Evolutionary conservation across 2,888 invertebrate genomes (phyloP), one percentile per base, ranked within the genome.

Genomic region (Dione vanillae): DNA sequence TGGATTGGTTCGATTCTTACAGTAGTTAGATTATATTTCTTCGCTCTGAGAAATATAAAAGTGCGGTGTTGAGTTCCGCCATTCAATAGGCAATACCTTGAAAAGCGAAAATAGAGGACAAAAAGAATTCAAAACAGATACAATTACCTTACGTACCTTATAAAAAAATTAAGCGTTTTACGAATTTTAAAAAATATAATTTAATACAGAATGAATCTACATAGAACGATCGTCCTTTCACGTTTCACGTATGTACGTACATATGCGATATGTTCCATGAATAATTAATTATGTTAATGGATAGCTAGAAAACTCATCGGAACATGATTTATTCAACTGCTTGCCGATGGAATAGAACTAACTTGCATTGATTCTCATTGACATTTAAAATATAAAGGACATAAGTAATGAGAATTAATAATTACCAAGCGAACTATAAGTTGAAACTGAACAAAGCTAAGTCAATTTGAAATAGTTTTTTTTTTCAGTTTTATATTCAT

Each of bases 261-360:
- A 65, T 72, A 72, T 67, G 61, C 65, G 27, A 72, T 74, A 67
- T 74, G 67, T 58, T 59, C 54, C 3, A 56, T 70, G 62, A 72
- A 72, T 74, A 74, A 70, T 70, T 74, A 74, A 70, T 67, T 62
- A 74, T 74, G 49, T 47, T 74, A 74, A 72, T 72, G 49, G 65
- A 59, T 67, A 71, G 59, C 72, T 74, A 71, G 71, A 67, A 67
- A 70, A 72, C 69, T 72, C 69, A 72, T 74, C 64, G 51, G 65
- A 65, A 70, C 69, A 70, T 74, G 70, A 72, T 72, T 72, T 72
- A 70, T 72, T 74, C 72, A 72, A 65, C 27, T 66, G 64, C 52
- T 68, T 59, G 65, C 51, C 58, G 67, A 65, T 74, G 54, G 45
- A 51, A 54, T 51, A 43, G 64, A 54, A 67, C 71, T 62, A 47